Evolutionary conservation across 2,888 invertebrate genomes (phyloP).

Genomic region (Diaprepes abbreviatus): DNA sequence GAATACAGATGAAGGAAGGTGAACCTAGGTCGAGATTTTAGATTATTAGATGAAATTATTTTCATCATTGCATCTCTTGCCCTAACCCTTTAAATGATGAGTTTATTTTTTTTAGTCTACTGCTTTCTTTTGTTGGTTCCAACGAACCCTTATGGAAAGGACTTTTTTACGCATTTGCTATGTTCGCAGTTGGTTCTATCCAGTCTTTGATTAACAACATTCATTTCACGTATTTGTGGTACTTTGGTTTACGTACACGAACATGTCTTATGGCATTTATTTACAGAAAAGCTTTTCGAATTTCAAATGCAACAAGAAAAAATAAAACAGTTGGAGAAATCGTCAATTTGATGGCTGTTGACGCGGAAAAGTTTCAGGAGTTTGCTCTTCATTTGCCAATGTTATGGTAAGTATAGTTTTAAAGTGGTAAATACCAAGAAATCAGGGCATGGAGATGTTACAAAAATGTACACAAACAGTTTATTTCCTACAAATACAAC

Average conservation of each 20-base stretch:
- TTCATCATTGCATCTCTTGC: too few species aligned
- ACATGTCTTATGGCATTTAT: conserved; percentile 70
- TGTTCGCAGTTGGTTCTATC: conserved; percentile 69
- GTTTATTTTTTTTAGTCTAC: too few species aligned
- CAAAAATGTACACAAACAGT: too few species aligned
- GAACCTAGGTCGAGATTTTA: too few species aligned
- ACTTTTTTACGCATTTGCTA: conserved; percentile 69
- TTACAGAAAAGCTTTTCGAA: conserved; percentile 69
- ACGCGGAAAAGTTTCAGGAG: conserved; percentile 66
- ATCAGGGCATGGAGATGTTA: too few species aligned
- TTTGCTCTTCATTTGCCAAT: conserved; percentile 67
- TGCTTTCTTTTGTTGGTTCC: conserved; percentile 63
- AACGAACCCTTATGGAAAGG: conserved; percentile 71
- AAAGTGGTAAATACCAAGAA: too few species aligned
- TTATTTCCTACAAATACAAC: too few species aligned
- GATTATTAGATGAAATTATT: too few species aligned
- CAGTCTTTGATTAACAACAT: conserved; percentile 71
- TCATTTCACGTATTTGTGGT: conserved; percentile 70
- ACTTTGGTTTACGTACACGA: conserved; percentile 72
- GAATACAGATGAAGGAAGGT: too few species aligned
- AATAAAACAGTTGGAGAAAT: conserved; percentile 69
- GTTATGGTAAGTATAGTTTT: conserved; percentile 62
- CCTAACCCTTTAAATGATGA: too few species aligned
- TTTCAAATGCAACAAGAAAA: conserved; percentile 64
- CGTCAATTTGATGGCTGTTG: conserved; percentile 70